phyloP scores from a whole-genome alignment of 2,888 invertebrate species.

The Ectemnius cavifrons region DNA sequence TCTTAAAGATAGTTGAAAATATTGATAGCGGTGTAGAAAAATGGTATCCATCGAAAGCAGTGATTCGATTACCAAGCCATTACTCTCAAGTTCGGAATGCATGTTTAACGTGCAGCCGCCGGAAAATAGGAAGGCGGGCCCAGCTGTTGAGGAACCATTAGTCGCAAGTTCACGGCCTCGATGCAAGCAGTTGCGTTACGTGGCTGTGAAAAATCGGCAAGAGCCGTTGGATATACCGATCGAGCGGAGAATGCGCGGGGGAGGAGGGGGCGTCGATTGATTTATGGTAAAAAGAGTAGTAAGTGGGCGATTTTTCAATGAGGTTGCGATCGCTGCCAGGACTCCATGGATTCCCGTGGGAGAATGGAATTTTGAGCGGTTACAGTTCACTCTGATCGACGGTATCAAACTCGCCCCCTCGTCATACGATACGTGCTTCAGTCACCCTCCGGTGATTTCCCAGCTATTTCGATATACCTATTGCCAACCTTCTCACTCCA shows the following conservation, averaged over 20 bases:
- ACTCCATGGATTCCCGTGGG: conserved; percentile 58
- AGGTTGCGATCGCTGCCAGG: conserved; percentile 21
- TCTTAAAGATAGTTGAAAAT: too few species aligned
- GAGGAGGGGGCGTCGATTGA: conserved; percentile 42
- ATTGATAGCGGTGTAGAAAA: neutral
- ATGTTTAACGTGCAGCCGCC: too few species aligned
- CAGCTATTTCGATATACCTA: conserved; percentile 58
- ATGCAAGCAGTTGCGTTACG: neutral
- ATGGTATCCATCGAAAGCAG: neutral
- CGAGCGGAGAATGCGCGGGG: conserved; percentile 17
- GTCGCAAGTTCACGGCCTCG: neutral
- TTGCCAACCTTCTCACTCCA: too few species aligned
- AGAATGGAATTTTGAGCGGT: conserved; percentile 67
- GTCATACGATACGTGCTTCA: conserved; percentile 70
- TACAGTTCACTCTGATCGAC: conserved; percentile 29
- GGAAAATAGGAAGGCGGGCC: too few species aligned
- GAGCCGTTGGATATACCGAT: neutral
- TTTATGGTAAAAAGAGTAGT: conserved; percentile 62
- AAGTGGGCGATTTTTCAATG: conserved; percentile 68
- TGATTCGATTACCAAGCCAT: too few species aligned
- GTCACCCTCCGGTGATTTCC: conserved; percentile 70
- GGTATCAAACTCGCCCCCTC: conserved; percentile 55
- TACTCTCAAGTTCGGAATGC: too few species aligned
- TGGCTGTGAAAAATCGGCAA: conserved; percentile 8
- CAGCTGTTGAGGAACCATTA: neutral